Base-by-base conservation (phyloP, 30 jellyfish, hydroid and myxozoan genomes). In the Turritopsis dohrnii region DNA sequence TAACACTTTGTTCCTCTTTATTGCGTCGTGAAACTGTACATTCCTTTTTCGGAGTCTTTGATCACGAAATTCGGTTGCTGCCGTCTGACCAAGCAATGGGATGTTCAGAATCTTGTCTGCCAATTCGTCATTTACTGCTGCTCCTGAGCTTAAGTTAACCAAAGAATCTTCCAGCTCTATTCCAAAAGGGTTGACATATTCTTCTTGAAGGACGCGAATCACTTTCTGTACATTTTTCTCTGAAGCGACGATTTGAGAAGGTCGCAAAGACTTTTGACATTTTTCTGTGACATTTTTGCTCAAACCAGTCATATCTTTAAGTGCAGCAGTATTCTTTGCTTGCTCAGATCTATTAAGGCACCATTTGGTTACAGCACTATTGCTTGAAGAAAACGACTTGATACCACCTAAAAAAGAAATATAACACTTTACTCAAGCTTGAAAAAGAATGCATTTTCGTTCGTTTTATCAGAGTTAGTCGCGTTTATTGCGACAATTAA, bases 181-280 rank as follows among this genome's bases (percentile, higher is more conserved):
- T 60, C 72, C 72, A 60, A 60, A 60, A 17, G 72, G 72, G n/a
- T 60, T 60, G 72, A 60, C n/a, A 60, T 60, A 60, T 60, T 60
- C 72, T 60, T 60, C 72, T n/a, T 60, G 18, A 60, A 60, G 18
- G 18, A 60, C 72, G 18, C 72, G 72, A 60, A 60, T 60, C 72
- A n/a, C n/a, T 60, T 60, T 60, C 18, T n/a, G 18, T 17, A n/a
- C 72, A 60, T 17, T 17, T 60, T 60, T n/a, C 72, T 60, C 72
- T 17, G 72, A 60, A 17, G 72, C n/a, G 72, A 60, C n/a, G 18
- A 60, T 60, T 60, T 60, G 72, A 18, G 72, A 18, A 60, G 72
- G 72, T n/a, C 72, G 72, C n/a, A 60, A 60, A 60, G 72, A n/a
- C n/a, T 60, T 60, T n/a, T n/a, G n/a, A n/a, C n/a, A n/a, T n/a